phyloP scores from a whole-genome alignment of 2,113 vertebrate genomes.

The Mobula birostris region DNA sequence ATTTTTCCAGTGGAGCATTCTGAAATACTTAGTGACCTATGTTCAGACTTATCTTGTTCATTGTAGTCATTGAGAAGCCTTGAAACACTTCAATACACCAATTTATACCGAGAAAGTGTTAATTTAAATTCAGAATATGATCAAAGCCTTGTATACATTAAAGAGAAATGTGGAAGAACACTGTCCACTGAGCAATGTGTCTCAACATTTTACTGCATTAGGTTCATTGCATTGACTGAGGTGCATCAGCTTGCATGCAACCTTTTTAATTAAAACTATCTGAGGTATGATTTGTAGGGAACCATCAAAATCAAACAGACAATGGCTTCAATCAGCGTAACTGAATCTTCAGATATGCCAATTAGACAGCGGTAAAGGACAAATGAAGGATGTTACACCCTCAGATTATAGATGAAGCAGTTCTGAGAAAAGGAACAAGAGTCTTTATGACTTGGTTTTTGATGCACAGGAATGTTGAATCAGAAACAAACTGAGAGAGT shows the following conservation, averaged over 20 bases:
- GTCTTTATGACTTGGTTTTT: background rate
- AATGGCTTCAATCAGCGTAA: constrained; percentile 36
- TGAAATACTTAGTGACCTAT: constrained; percentile 4
- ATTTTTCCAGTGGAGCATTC: background rate
- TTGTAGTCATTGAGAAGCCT: background rate
- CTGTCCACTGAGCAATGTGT: background rate
- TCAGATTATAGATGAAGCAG: constrained; percentile 35
- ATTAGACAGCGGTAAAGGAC: constrained; percentile 15
- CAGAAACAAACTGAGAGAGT: background rate
- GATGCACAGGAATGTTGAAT: background rate
- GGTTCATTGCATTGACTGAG: constrained; percentile 22
- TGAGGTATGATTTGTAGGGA: constrained; percentile 27
- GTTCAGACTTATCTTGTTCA: background rate
- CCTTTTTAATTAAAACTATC: constrained; percentile 32
- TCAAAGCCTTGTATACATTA: background rate
- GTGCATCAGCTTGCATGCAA: background rate
- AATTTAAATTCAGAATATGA: background rate
- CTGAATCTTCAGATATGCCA: constrained; percentile 27
- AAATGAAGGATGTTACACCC: constrained; percentile 19
- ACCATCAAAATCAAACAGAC: constrained; percentile 31
- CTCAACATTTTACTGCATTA: background rate
- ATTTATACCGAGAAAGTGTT: background rate
- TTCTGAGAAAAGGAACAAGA: background rate
- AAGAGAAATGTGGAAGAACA: background rate
- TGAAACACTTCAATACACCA: background rate